A percentile compares a stretch with the other conserved stretches of the same genome.
Conservation (phyloP, 2,113 vertebrate species). For the Halcyon malimbica region DNA sequence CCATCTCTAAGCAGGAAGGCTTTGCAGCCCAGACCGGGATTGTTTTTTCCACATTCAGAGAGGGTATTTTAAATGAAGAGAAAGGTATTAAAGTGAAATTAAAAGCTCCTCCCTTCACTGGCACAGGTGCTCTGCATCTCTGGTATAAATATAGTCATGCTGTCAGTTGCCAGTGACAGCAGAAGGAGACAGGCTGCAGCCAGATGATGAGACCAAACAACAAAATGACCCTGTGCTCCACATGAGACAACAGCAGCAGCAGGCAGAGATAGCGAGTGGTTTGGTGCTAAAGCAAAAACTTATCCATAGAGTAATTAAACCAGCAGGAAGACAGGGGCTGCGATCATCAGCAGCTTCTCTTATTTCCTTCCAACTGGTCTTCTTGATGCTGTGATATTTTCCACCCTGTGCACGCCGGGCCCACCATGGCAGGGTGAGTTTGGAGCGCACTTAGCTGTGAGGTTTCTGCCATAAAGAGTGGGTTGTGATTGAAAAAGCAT, state of each 20-base stretch:
- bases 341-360: neutral
- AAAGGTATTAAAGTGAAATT: neutral
- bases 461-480: too few relatives aligned
- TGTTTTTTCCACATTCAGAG: neutral
- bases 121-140: neutral
- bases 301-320: neutral
- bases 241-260: accelerated
- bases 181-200: neutral
- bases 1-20: neutral
- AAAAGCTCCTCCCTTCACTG: neutral
- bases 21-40: neutral
- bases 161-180: neutral
- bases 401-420: neutral
- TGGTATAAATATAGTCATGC: neutral
- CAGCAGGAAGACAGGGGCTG: neutral
- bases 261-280: too few relatives aligned
- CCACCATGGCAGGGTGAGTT: accelerated
- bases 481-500: accelerated
- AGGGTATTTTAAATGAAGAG: neutral
- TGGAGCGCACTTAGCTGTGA: neutral
- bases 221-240: neutral
- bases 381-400: accelerated
- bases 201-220: neutral
- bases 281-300: neutral
- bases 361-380: neutral